phyloP scores from a whole-genome alignment of 2,797 vertebrate species.

The Chaetophractus vellerosus region DNA sequence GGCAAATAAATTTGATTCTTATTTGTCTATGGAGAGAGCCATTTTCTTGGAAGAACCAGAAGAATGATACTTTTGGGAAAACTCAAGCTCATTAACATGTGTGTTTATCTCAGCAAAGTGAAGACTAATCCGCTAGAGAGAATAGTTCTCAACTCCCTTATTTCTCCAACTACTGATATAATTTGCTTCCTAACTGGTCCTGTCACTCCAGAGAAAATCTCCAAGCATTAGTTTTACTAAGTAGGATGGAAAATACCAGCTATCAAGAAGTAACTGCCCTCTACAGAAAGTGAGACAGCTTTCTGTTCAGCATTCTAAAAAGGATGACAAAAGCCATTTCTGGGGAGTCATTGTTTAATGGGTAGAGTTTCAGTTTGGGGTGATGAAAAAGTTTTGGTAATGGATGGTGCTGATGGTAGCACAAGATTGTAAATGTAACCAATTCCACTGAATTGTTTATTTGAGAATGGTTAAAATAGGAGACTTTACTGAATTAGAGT shows the following conservation, averaged over 20 bases:
- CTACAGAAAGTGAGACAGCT: too few species aligned
- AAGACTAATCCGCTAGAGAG: conserved; percentile 73
- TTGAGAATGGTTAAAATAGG: too few species aligned
- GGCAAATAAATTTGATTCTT: conserved; percentile 47
- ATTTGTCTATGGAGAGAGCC: conserved; percentile 12
- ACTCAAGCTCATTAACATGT: conserved; percentile 76
- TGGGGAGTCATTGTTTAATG: too few species aligned
- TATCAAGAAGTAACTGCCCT: too few species aligned
- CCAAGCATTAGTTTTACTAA: not conserved
- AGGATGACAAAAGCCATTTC: too few species aligned
- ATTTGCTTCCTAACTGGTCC: conserved; percentile 43
- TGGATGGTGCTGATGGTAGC: too few species aligned
- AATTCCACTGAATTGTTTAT: too few species aligned
- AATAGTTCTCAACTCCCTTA: conserved; percentile 64
- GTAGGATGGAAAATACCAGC: too few species aligned
- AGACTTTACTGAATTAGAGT: conserved; percentile 12
- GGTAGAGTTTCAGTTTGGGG: not conserved
- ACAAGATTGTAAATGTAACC: too few species aligned
- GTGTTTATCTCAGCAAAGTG: conserved; percentile 76
- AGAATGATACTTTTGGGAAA: conserved; percentile 78
- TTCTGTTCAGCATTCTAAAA: too few species aligned
- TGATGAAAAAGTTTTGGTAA: too few species aligned
- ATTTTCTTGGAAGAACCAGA: conserved; percentile 65
- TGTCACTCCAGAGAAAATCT: conserved; percentile 47
- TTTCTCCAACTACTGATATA: conserved; percentile 47